A percentile compares a stretch with the other conserved stretches of the same genome.
Evolutionary conservation across 2,113 vertebrate genomes (phyloP).

Genomic region (Aix galericulata): DNA sequence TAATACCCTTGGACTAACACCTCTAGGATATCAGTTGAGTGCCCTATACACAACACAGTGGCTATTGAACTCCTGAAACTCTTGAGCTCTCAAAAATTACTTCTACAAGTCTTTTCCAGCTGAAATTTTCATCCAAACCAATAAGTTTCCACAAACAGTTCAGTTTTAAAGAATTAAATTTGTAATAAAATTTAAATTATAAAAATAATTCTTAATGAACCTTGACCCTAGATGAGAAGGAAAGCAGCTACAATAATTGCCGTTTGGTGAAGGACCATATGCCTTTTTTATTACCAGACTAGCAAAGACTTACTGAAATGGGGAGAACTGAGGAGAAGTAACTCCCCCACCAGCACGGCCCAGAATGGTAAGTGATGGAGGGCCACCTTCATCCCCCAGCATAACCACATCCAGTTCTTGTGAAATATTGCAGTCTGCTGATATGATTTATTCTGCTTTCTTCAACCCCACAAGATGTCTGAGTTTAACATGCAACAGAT

Average conservation of each 20-base stretch:
- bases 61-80: background rate
- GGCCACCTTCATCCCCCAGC: background rate
- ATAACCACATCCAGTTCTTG: background rate
- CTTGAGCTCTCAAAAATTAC: background rate
- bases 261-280: background rate
- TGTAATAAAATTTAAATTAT: background rate
- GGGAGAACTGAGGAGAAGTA: background rate
- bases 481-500: fast-evolving
- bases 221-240: background rate
- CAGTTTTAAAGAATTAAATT: background rate
- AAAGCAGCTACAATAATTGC: background rate
- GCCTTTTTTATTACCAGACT: background rate
- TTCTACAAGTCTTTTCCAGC: background rate
- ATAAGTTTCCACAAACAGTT: background rate
- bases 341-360: background rate
- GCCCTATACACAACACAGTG: fast-evolving
- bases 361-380: background rate
- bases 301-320: background rate
- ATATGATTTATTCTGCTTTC: background rate
- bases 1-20: background rate
- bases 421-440: background rate
- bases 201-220: background rate
- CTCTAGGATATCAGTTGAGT: background rate
- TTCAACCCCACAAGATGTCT: background rate
- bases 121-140: background rate